Conservation (phyloP, 2,888 invertebrate species). For the Lasioglossum malachurum region DNA sequence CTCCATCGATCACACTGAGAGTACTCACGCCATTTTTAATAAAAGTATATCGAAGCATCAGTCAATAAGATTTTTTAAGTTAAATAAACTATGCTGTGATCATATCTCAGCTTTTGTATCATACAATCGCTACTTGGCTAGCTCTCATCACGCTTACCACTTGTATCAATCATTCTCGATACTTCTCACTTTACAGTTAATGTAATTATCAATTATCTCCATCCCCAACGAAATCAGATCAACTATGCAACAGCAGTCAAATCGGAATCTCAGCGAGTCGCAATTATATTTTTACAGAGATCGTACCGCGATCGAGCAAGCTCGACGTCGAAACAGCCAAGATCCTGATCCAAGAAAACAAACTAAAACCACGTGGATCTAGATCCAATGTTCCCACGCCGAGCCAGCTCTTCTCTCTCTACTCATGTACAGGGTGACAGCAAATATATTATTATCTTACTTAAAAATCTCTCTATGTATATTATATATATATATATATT, state of each 20-base stretch:
- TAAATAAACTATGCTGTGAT: no score
- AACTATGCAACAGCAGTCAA: neutral
- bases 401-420: conserved; percentile 24
- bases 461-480: conserved; percentile 57
- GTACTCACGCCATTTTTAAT: neutral
- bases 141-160: neutral
- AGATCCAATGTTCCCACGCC: conserved; percentile 22
- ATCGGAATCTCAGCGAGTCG: neutral
- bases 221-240: neutral
- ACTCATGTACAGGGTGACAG: conserved; percentile 53
- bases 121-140: neutral
- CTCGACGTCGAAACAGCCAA: conserved; percentile 1
- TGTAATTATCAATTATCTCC: neutral
- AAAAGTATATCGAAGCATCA: neutral
- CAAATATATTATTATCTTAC: conserved; percentile 76
- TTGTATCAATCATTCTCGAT: neutral
- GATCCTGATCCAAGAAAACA: neutral
- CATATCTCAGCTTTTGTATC: neutral
- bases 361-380: neutral
- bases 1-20: neutral
- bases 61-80: neutral
- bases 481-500: neutral
- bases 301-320: conserved; percentile 6
- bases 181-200: neutral
- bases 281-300: neutral